Evolutionary conservation across 2,888 invertebrate genomes (phyloP).

Genomic region (Byasa hedistus): DNA sequence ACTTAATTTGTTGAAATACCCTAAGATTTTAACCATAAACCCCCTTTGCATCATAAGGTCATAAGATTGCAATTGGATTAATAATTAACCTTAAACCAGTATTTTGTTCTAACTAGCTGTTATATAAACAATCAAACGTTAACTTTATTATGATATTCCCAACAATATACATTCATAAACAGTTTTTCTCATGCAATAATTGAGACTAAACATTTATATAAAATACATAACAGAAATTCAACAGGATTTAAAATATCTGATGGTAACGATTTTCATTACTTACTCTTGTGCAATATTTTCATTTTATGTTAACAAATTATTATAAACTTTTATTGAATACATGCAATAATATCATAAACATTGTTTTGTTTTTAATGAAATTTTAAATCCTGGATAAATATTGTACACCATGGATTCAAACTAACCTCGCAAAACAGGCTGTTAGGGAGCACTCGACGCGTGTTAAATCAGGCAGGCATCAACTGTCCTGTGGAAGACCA

Average conservation of each 20-base stretch:
- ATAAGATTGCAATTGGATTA: too few species aligned
- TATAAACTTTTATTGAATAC: too few species aligned
- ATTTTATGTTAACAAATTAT: not conserved
- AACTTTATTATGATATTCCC: not conserved
- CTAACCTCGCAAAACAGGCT: constrained; percentile 77
- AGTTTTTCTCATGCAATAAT: not conserved
- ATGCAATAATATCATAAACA: not conserved
- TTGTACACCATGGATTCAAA: constrained; percentile 36
- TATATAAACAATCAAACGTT: too few species aligned
- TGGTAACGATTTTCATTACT: not conserved
- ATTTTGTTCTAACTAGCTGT: too few species aligned
- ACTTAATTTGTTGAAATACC: too few species aligned
- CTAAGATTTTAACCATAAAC: too few species aligned
- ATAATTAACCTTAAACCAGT: too few species aligned
- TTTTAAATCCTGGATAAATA: constrained; percentile 22
- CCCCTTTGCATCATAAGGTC: too few species aligned
- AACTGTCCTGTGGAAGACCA: constrained; percentile 75
- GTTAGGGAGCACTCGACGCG: constrained; percentile 74
- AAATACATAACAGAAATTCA: not conserved
- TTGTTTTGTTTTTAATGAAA: not conserved
- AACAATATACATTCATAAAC: not conserved
- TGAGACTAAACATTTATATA: not conserved
- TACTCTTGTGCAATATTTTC: not conserved
- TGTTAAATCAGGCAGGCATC: constrained; percentile 71
- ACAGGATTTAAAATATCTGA: constrained; percentile 2